A percentile compares a stretch with the other conserved stretches of the same genome.
phyloP scores from a whole-genome alignment of 2,797 vertebrate species.

The Rachycentron canadum region DNA sequence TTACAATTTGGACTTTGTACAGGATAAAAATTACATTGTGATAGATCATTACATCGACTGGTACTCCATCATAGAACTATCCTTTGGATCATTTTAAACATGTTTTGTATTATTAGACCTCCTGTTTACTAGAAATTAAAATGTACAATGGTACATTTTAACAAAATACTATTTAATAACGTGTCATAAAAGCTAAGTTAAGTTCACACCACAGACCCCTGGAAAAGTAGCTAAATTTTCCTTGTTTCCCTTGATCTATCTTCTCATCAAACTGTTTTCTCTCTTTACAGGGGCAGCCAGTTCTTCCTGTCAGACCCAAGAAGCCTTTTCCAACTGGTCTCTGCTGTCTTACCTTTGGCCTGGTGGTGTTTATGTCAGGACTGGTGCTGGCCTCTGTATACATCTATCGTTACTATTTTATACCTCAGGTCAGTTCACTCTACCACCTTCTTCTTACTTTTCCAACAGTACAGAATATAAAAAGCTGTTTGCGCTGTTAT shows the following conservation, averaged over 20 bases:
- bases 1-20: slow-evolving; percentile 42
- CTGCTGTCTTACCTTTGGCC: slow-evolving; percentile 90
- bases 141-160: not conserved
- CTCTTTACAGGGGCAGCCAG: slow-evolving; percentile 85
- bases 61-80: not conserved
- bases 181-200: not conserved
- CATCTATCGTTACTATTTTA: slow-evolving; percentile 92
- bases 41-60: not conserved
- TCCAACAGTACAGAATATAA: not conserved
- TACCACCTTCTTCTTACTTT: not conserved
- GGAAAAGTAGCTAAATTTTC: not conserved
- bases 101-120: not conserved
- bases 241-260: not conserved
- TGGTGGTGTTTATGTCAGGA: slow-evolving; percentile 90
- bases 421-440: slow-evolving; percentile 86
- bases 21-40: slow-evolving; percentile 21
- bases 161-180: not conserved
- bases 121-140: not conserved
- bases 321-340: slow-evolving; percentile 86
- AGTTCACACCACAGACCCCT: not conserved
- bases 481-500: not conserved
- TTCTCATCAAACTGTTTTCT: slow-evolving; percentile 35
- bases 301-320: slow-evolving; percentile 78
- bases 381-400: slow-evolving; percentile 91
- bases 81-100: not conserved